These are phyloP conservation scores for Nibea albiflora DNA, from an alignment of 2,113 vertebrate genomes.

Conservation along the genomic window DNA sequence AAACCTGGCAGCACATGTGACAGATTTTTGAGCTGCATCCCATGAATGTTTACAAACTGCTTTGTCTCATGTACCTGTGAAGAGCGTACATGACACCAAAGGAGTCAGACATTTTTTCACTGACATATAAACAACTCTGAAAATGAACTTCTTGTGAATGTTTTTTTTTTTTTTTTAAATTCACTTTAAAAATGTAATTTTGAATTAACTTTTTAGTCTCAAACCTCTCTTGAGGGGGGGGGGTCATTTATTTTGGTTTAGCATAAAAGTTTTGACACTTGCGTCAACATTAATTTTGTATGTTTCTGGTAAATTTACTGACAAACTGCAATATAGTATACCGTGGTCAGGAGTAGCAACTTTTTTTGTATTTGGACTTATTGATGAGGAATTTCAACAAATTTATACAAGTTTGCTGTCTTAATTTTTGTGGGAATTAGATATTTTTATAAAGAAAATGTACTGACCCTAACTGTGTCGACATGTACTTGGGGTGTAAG, in stretches of 20 bases:
- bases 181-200: constrained; percentile 20
- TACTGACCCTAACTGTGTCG: background rate
- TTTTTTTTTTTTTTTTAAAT: background rate
- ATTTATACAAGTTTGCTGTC: constrained; percentile 16
- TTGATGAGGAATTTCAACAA: background rate
- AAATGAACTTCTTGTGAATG: constrained; percentile 12
- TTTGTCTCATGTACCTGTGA: constrained; percentile 34
- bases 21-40: constrained; percentile 32
- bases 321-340: constrained; percentile 17
- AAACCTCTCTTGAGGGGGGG: background rate
- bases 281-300: constrained; percentile 20
- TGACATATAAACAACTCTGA: constrained; percentile 1
- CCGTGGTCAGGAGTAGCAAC: constrained; percentile 20
- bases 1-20: constrained; percentile 94
- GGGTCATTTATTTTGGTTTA: constrained; percentile 7
- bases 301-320: constrained; percentile 6
- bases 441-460: constrained; percentile 14
- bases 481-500: background rate
- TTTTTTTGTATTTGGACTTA: constrained; percentile 16
- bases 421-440: constrained; percentile 15
- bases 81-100: constrained; percentile 45
- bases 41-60: constrained; percentile 71
- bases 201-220: background rate
- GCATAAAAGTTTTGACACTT: background rate
- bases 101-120: constrained; percentile 2